Base-by-base conservation (phyloP, 2,888 invertebrate genomes). In the Bellardia pandia region DNA sequence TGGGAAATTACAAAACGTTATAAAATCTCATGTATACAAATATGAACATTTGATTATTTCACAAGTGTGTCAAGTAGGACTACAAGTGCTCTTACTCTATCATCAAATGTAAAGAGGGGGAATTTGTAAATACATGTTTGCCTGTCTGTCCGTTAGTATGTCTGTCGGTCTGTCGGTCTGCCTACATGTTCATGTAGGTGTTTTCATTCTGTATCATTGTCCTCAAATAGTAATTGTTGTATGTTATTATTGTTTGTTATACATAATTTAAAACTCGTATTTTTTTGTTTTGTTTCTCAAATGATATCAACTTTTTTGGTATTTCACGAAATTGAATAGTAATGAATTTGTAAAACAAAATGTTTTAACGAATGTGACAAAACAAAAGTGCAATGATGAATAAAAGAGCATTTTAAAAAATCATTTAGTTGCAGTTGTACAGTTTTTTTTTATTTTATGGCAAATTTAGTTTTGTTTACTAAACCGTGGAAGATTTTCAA, bases 1-100 rank as follows among this genome's bases (percentile, higher is more conserved):
- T 74, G 33, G 74, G 68, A 84, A 84, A 84, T 78, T 74, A 51
- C 72, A 74, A 66, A 78, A 77, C 56, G 37, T 83, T 83, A 64
- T 13, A 68, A 58, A 64, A 71, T 16, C 56, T 45, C 30, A 71
- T 77, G 42, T 72, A 66, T 74, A 72, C 45, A 56, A 78, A 68
- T 68, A 68, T 84, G 78, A 78, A 60, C 72, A 74, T 78, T 78
- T 74, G 84, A 74, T 78, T 74, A 78, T 84, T 78, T 51, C 48
- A 45, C 56, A 83, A 83, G 83, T 83, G 71, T 76, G 83, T 77
- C 77, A 77, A 77, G 77, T 62, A 71, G 62, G 45, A 33, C 62
- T 83, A 33, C 45, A 72, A 78, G 72, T 77, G 64, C 13, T 78
- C 71, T 58, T 66, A 45, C 30, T 74, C 37, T 37, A 37, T 37